Evolutionary conservation across 2,888 invertebrate species (phyloP), one percentile per base, ranked within the genome.

Genomic region (Dynastes tityus): DNA sequence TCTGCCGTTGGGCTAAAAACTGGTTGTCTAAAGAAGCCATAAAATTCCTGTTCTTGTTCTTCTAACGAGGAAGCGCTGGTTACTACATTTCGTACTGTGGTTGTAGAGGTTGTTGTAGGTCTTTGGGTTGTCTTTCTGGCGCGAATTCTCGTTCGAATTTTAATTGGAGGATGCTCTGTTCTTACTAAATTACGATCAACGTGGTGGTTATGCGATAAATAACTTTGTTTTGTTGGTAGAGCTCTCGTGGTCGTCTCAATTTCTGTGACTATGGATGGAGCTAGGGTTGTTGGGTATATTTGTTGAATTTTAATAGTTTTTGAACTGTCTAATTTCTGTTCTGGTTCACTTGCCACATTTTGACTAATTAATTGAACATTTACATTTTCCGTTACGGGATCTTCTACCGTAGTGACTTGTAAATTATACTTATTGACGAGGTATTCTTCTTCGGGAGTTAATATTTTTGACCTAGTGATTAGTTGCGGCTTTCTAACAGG

Each of bases 11-110:
- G 81, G 49, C 83, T 86, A 83, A 89, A 90, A 79, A 85, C 89
- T n/a, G 91, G 90, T 49, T 87, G 84, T 74, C 90, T 88, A 80
- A 90, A 89, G 81, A 91, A 91, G 16, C 90, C 91, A 80, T 90
- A 91, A 76, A 89, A 89, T 80, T 89, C 88, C 78, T 89, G 88
- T 55, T 87, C 83, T 11, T 71, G 65, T 37, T 55, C 73, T 45
- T 74, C 73, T 2, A 61, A 3, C 9, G 78, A 45, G 85, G 84
- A 29, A 87, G 86, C 49, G 84, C 84, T 49, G 84, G 85, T 22
- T 78, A 70, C 16, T 4, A 16, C 49, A 27, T 16, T 61, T 64
- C 68, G 55, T 80, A 80, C 76, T 70, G 80, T 77, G 70, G 82
- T 81, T 27, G 45, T 75, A 13, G 58, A 58, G 40, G 78, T 78